These are phyloP conservation scores for Lithosia quadra DNA, from an alignment of 2,888 invertebrate species.

Conservation along the genomic window DNA sequence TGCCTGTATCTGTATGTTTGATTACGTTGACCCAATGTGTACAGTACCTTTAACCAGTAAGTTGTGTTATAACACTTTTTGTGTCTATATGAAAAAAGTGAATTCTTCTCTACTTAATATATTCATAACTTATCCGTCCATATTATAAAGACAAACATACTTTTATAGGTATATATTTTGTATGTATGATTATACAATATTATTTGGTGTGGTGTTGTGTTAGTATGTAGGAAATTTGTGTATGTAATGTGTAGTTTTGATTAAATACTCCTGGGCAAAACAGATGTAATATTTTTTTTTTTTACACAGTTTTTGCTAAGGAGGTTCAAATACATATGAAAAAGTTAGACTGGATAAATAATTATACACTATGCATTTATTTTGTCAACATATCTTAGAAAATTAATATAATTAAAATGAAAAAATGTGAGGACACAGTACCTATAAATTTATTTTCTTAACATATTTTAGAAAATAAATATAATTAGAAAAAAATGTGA, in stretches of 20 bases:
- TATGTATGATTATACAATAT: constrained; percentile 9
- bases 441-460: too few species aligned
- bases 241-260: background rate
- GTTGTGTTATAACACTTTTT: too few species aligned
- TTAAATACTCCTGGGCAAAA: too few species aligned
- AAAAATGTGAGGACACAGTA: too few species aligned
- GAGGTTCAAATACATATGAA: too few species aligned
- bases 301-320: too few species aligned
- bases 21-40: too few species aligned
- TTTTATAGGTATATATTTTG: constrained; percentile 7
- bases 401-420: background rate
- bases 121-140: constrained; percentile 17
- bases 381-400: background rate
- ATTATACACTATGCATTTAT: background rate
- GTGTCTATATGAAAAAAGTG: background rate
- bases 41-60: too few species aligned
- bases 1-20: too few species aligned
- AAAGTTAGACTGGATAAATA: too few species aligned
- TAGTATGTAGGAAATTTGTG: constrained; percentile 15
- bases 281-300: background rate
- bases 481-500: too few species aligned
- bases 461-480: too few species aligned
- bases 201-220: constrained; percentile 14
- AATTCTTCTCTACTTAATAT: constrained; percentile 7
- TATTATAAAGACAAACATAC: constrained; percentile 8